Conservation (phyloP, 2,888 invertebrate species). For the Neelides folsomi region DNA sequence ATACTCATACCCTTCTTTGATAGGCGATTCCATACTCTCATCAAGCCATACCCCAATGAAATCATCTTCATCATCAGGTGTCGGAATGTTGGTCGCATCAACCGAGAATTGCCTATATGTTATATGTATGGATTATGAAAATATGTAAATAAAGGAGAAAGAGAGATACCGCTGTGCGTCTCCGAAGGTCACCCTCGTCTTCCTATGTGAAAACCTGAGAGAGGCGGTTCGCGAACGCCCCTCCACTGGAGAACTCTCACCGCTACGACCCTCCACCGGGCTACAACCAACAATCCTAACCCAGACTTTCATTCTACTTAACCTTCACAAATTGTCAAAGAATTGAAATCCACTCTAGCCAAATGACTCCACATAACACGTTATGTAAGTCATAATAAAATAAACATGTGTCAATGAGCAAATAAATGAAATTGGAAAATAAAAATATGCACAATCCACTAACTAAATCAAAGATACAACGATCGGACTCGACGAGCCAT, state of each 20-base stretch:
- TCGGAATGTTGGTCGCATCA: conserved; percentile 23
- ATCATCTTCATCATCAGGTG: conserved; percentile 31
- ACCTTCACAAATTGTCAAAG: neutral
- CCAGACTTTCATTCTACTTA: neutral
- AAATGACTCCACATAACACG: too few species aligned
- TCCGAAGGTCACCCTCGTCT: conserved; percentile 49
- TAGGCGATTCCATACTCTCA: conserved; percentile 5
- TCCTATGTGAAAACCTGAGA: conserved; percentile 45
- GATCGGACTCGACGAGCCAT: too few species aligned
- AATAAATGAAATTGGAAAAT: too few species aligned
- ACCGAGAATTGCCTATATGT: conserved; percentile 27
- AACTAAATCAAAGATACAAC: too few species aligned
- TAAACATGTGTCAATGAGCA: too few species aligned
- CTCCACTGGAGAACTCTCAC: conserved; percentile 56
- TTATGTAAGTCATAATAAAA: too few species aligned
- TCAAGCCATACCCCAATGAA: conserved; percentile 31
- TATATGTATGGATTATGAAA: neutral
- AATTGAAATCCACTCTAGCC: too few species aligned
- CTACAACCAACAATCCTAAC: conserved; percentile 15
- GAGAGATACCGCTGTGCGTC: conserved; percentile 41
- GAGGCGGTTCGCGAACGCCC: conserved; percentile 48
- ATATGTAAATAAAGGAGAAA: neutral
- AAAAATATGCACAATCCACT: too few species aligned
- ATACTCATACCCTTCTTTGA: too few species aligned
- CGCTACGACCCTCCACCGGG: conserved; percentile 35